Evolutionary conservation across 1,140 invertebrate species (phyloP), one percentile per base, ranked within the genome.

Genomic region (Drosophila pectinifera): DNA sequence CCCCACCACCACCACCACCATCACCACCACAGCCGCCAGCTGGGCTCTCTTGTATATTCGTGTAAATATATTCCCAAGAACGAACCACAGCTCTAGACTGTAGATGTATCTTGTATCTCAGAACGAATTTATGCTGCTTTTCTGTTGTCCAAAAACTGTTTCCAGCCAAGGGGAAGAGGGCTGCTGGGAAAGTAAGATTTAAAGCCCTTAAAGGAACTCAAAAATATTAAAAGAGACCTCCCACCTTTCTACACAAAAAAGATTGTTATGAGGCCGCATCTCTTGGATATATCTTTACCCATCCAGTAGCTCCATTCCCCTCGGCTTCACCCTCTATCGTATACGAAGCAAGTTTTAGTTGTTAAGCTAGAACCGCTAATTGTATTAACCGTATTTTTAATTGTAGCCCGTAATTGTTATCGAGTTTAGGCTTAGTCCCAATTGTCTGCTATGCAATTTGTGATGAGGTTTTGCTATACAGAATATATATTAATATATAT

Each of bases 1-100:
- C 20, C 31, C 48, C 49, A 51, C 24, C 46, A 31, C 31, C n/a
- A n/a, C n/a, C n/a, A n/a, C n/a, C n/a, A n/a, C n/a, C n/a, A n/a
- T n/a, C 48, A 31, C 46, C 48, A n/a, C 36, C 36, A 38, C 5
- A 13, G 49, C 51, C 46, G 39, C 49, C 54, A 48, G 77, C 85
- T 89, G 85, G 86, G 77, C 80, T 90, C 83, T 84, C 84, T 88
- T 88, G 84, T 88, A 89, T 77, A 89, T 89, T 83, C 61, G 45
- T 89, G 85, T 89, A 89, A 84, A 89, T 89, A 88, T 89, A 80
- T 77, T 57, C 49, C 45, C 64, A 88, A 86, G 80, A 72, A 86
- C 41, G 81, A 85, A 34, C 70, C 81, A 81, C 82, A 86, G 83
- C 82, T 51, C 38, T 46, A 64, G 49, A 86, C 76, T 49, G 62